These are phyloP conservation scores for Arctia plantaginis DNA, from an alignment of 2,888 invertebrate species.

Conservation along the genomic window DNA sequence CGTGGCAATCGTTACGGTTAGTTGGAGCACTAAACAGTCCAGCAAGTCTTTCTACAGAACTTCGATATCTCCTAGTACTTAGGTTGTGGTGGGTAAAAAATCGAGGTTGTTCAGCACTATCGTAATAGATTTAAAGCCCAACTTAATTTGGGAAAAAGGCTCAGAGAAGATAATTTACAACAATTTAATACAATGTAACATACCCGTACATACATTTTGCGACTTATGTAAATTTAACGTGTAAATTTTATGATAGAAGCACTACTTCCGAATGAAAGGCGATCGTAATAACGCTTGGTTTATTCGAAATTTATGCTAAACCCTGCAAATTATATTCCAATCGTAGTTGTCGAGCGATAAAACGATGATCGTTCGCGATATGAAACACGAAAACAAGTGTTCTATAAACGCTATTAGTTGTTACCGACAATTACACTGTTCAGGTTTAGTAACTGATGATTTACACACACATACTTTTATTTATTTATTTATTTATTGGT, in stretches of 20 bases:
- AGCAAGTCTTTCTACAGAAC: no score
- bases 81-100: no score
- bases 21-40: no score
- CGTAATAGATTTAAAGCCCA: no score
- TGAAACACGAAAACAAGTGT: conserved; percentile 51
- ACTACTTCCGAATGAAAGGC: conserved; percentile 12
- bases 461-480: no score
- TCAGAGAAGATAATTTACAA: neutral
- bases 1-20: no score
- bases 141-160: no score
- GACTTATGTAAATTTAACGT: conserved; percentile 9
- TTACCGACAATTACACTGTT: conserved; percentile 17
- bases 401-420: conserved; percentile 55
- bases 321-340: conserved; percentile 48
- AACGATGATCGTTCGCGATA: conserved; percentile 45
- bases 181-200: neutral
- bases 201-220: neutral
- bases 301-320: conserved; percentile 51
- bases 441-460: neutral
- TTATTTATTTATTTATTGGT: no score
- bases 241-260: conserved; percentile 21
- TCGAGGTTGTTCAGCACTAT: no score
- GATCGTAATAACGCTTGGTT: neutral
- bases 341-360: conserved; percentile 35
- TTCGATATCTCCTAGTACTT: no score